Conservation (phyloP, 2,113 vertebrate genomes). For the Edolisoma coerulescens region DNA sequence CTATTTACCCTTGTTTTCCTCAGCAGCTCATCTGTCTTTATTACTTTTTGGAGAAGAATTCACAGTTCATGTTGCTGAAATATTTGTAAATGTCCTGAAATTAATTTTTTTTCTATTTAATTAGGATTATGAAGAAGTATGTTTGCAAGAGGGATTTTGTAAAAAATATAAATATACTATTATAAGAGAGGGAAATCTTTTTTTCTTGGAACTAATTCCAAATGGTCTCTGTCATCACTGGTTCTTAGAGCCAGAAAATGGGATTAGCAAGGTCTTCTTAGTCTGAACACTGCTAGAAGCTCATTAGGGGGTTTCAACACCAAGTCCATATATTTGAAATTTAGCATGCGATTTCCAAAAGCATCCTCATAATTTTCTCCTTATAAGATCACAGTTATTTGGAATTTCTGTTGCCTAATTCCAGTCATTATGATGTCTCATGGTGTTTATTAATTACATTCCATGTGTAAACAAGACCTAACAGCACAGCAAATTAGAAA, state of each 20-base stretch:
- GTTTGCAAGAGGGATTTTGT: background rate
- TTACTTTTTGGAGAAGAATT: background rate
- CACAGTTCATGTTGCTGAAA: background rate
- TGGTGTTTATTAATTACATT: background rate
- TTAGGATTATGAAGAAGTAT: background rate
- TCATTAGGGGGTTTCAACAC: background rate
- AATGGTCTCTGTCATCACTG: background rate
- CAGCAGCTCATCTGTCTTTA: background rate
- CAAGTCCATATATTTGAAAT: background rate
- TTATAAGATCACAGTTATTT: background rate
- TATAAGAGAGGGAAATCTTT: background rate
- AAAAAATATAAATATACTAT: background rate
- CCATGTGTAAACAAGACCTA: background rate
- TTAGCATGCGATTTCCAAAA: background rate
- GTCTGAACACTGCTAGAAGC: background rate
- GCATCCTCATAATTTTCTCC: background rate
- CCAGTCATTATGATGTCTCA: background rate
- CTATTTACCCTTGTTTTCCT: background rate
- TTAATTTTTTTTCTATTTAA: background rate
- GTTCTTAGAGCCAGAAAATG: background rate
- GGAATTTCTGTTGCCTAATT: background rate
- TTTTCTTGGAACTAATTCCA: background rate
- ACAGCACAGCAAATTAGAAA: background rate
- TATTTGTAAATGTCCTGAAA: background rate
- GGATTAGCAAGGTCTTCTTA: background rate